Conservation (phyloP, 2,888 invertebrate species). For the Melinaea marsaeus region DNA sequence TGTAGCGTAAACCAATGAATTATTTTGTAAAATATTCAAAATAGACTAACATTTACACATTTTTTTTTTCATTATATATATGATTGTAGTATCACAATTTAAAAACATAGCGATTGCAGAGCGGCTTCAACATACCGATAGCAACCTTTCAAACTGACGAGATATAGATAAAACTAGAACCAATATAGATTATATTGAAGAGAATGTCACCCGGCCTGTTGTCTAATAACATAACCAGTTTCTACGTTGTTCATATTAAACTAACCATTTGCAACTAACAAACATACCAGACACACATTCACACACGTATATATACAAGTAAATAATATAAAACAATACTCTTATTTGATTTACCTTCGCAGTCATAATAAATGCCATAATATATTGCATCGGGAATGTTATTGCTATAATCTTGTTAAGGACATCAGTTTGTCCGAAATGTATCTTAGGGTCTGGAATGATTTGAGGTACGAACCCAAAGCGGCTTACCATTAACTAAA, state of each 20-base stretch:
- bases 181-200: conserved; percentile 33
- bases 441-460: conserved; percentile 15
- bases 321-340: too few species aligned
- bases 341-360: background rate
- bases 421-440: conserved; percentile 19
- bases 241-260: conserved; percentile 29
- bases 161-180: conserved; percentile 28
- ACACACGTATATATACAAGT: background rate
- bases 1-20: too few species aligned
- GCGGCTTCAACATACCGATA: conserved; percentile 23
- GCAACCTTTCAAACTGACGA: conserved; percentile 26
- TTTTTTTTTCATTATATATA: background rate
- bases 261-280: conserved; percentile 35
- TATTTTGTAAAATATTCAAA: too few species aligned
- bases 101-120: background rate
- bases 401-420: conserved; percentile 22
- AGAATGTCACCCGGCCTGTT: conserved; percentile 41
- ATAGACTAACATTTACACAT: too few species aligned
- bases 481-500: conserved; percentile 11
- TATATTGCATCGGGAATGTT: conserved; percentile 2
- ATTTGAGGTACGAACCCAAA: conserved; percentile 14
- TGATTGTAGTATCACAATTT: background rate
- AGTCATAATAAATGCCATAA: background rate
- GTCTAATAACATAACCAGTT: conserved; percentile 38
- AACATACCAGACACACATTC: background rate